Conservation (phyloP, 2,113 vertebrate genomes). For the Recurvirostra avosetta region DNA sequence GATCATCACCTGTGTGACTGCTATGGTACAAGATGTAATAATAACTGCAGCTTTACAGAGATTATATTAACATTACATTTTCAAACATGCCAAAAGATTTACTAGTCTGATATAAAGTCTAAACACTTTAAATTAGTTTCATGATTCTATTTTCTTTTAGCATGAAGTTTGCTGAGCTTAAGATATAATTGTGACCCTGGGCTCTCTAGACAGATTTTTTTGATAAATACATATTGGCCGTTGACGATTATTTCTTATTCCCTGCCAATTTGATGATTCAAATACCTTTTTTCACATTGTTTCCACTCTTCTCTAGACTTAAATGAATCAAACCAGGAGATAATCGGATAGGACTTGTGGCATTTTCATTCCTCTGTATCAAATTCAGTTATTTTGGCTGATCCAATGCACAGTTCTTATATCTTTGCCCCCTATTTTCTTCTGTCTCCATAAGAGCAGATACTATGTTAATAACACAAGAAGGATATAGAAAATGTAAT, state of each 20-base stretch:
- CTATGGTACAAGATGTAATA: neutral
- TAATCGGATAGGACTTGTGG: neutral
- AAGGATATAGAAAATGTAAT: neutral
- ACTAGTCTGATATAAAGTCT: neutral
- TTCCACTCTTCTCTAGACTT: neutral
- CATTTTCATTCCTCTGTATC: neutral
- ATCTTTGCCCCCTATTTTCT: neutral
- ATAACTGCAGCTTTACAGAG: conserved; percentile 12
- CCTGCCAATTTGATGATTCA: neutral
- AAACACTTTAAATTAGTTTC: conserved; percentile 5
- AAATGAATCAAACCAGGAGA: neutral
- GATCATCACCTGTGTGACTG: neutral
- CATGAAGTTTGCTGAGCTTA: neutral
- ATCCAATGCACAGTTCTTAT: neutral
- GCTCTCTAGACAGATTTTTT: neutral
- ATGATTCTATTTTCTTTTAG: conserved; percentile 5
- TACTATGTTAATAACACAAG: neutral
- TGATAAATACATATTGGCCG: neutral
- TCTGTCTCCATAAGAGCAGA: neutral
- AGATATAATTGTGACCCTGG: neutral
- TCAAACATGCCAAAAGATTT: conserved; percentile 31
- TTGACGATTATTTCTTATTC: neutral
- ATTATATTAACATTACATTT: conserved; percentile 26
- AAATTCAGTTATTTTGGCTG: neutral
- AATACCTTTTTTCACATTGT: neutral